A percentile compares a stretch with the other conserved stretches of the same genome.
These are phyloP conservation scores for Xestia rhomboidea DNA, from an alignment of 2,888 invertebrate genomes.

Conservation along the genomic window DNA sequence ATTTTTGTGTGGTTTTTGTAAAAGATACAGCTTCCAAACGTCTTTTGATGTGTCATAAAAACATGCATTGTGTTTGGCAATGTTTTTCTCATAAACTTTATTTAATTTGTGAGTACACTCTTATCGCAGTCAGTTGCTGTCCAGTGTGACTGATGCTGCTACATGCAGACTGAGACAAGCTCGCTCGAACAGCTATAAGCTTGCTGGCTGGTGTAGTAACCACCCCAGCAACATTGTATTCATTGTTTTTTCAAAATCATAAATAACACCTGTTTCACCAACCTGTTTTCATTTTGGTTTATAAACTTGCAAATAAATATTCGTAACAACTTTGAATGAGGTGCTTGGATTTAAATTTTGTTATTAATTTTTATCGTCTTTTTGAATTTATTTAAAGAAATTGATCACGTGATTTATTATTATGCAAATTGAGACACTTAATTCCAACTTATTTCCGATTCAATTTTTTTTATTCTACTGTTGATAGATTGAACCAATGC, in stretches of 20 bases:
- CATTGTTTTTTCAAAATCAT: constrained; percentile 39
- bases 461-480: not conserved
- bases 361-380: constrained; percentile 16
- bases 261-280: constrained; percentile 26
- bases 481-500: not conserved
- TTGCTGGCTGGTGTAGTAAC: constrained; percentile 5
- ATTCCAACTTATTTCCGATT: not conserved
- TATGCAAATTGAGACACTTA: constrained; percentile 4
- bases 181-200: constrained; percentile 8
- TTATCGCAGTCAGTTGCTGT: constrained; percentile 11
- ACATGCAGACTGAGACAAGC: constrained; percentile 9
- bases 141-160: not conserved
- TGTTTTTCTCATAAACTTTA: constrained; percentile 10
- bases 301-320: constrained; percentile 32
- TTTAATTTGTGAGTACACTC: not conserved
- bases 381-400: not conserved
- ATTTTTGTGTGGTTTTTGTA: constrained; percentile 6
- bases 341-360: constrained; percentile 30
- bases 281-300: constrained; percentile 41
- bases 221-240: constrained; percentile 26
- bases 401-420: not conserved
- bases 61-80: constrained; percentile 10
- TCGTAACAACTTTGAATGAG: constrained; percentile 19
- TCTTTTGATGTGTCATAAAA: constrained; percentile 8
- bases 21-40: not conserved